phyloP scores from a whole-genome alignment of 2,797 vertebrate genomes.

The Petrocephalus sullivani region DNA sequence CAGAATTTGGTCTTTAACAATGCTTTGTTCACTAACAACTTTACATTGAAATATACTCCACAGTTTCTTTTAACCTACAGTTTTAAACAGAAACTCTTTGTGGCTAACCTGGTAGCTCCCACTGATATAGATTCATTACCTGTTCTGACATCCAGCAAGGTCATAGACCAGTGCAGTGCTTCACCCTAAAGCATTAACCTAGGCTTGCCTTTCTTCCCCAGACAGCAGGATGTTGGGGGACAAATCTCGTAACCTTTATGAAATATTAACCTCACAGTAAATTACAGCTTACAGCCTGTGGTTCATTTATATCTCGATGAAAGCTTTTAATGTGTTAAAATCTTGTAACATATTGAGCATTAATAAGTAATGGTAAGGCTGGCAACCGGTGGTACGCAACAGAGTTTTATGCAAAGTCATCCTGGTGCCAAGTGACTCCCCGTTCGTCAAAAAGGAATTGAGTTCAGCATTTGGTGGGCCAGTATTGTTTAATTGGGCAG shows the following conservation, averaged over 20 bases:
- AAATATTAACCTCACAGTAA: constrained; percentile 32
- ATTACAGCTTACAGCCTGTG: constrained; percentile 28
- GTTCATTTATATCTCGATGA: constrained; percentile 25
- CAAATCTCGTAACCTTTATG: constrained; percentile 31
- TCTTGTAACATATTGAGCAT: constrained; percentile 29
- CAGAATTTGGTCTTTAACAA: background rate
- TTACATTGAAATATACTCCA: background rate
- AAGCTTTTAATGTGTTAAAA: constrained; percentile 31
- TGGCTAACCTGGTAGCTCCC: background rate
- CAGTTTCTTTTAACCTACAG: background rate
- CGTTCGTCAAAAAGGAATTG: background rate
- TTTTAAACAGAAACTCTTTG: background rate
- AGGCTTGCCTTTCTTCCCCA: constrained; percentile 3
- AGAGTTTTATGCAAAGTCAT: background rate
- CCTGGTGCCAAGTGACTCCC: background rate
- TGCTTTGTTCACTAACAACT: background rate
- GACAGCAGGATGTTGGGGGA: constrained; percentile 15
- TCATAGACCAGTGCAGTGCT: background rate
- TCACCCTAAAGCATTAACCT: constrained; percentile 11
- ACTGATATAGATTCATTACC: background rate
- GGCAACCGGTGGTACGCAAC: background rate
- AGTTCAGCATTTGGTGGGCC: background rate
- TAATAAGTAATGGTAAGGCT: constrained; percentile 25
- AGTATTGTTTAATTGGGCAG: background rate
- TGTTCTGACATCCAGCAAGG: background rate